These are phyloP conservation scores for Zaprionus kolodkinae DNA, from an alignment of 1,140 invertebrate species.

Conservation along the genomic window DNA sequence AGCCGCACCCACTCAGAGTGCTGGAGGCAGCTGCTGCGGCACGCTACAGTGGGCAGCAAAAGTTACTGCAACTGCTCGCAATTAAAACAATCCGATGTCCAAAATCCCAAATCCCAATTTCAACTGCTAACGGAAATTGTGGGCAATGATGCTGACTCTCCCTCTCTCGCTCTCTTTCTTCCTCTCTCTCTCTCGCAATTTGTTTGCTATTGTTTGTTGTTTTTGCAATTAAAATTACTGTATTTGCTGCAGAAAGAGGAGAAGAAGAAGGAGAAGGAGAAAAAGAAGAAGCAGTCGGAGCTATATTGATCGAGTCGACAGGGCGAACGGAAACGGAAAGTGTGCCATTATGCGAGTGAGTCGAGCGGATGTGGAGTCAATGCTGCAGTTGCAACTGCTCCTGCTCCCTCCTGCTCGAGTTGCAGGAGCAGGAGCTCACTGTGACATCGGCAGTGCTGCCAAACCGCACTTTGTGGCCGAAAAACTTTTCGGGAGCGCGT, in stretches of 20 bases:
- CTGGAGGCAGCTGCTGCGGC: conserved; percentile 88
- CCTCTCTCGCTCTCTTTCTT: conserved; percentile 88
- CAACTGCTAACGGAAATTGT: conserved; percentile 89
- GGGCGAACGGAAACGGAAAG: conserved; percentile 72
- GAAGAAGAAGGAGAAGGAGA: background rate
- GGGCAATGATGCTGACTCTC: conserved; percentile 90
- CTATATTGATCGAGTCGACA: conserved; percentile 55
- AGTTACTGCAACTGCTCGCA: conserved; percentile 85
- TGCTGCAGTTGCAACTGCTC: conserved; percentile 9
- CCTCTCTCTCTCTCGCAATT: conserved; percentile 46
- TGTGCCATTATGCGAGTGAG: conserved; percentile 68
- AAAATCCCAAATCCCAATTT: conserved; percentile 41
- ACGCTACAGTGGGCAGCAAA: conserved; percentile 91
- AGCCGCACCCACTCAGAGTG: conserved; percentile 53
- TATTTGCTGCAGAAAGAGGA: conserved; percentile 35
- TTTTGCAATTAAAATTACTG: conserved; percentile 77
- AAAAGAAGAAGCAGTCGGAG: background rate
- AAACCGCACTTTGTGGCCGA: conserved; percentile 60
- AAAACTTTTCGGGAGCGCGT: conserved; percentile 55
- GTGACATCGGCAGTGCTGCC: conserved; percentile 37
- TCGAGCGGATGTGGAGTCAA: conserved; percentile 36
- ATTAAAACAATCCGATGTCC: conserved; percentile 86
- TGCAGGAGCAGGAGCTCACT: conserved; percentile 70
- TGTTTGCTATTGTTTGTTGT: conserved; percentile 67
- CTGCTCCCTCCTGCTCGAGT: conserved; percentile 18